A percentile compares a stretch with the other conserved stretches of the same genome.
Evolutionary conservation across 2,797 vertebrate species (phyloP).

Genomic region (Scyliorhinus canicula): DNA sequence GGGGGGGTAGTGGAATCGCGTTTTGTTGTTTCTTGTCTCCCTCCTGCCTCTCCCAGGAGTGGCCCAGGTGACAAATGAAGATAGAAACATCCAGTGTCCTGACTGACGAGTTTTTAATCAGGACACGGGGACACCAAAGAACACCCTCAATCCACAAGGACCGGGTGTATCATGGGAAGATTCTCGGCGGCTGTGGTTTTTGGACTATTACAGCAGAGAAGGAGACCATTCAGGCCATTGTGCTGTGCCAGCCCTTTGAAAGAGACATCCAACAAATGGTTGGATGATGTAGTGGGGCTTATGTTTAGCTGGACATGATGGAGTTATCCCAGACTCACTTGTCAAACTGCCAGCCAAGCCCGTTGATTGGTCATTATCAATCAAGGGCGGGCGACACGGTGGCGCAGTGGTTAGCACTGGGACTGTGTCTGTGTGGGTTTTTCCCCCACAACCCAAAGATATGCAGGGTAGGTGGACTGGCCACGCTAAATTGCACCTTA

Average conservation of each 20-base stretch:
- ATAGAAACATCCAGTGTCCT: not conserved
- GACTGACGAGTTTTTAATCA: not conserved
- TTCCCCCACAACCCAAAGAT: too few species aligned
- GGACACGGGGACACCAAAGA: too few species aligned
- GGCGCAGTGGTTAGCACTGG: too few species aligned
- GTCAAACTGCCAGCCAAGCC: not conserved
- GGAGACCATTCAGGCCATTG: not conserved
- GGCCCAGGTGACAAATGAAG: not conserved
- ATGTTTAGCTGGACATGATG: too few species aligned
- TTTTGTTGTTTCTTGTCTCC: slow-evolving; percentile 2
- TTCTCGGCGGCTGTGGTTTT: not conserved
- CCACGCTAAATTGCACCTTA: too few species aligned
- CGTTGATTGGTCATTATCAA: too few species aligned
- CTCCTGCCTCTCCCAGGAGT: slow-evolving; percentile 1
- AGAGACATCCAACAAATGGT: not conserved
- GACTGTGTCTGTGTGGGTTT: too few species aligned
- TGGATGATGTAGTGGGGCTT: not conserved
- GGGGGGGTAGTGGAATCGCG: not conserved
- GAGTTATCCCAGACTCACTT: too few species aligned
- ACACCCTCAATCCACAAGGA: not conserved
- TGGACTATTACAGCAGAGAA: not conserved
- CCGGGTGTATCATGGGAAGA: not conserved
- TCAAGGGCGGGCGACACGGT: too few species aligned
- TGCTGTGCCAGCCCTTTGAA: not conserved
- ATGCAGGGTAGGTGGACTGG: too few species aligned